These are phyloP conservation scores for Nasonia longicornis DNA, from an alignment of 1,140 invertebrate species.

Conservation along the genomic window DNA sequence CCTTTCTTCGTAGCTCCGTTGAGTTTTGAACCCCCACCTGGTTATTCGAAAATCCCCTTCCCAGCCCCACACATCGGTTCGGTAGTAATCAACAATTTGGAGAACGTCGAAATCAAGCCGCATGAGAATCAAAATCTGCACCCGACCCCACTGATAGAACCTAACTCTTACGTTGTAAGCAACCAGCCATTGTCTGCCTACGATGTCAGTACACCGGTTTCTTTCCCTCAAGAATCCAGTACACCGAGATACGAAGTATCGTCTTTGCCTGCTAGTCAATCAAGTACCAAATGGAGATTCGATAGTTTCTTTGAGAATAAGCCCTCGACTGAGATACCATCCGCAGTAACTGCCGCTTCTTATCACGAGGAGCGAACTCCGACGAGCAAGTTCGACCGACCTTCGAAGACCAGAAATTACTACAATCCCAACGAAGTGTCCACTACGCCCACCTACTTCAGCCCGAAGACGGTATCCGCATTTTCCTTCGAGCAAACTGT, in stretches of 20 bases:
- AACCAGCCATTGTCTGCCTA: constrained; percentile 50
- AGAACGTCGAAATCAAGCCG: constrained; percentile 47
- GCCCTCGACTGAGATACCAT: constrained; percentile 45
- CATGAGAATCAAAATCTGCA: constrained; percentile 52
- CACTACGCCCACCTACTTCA: constrained; percentile 33
- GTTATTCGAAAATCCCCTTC: constrained; percentile 85
- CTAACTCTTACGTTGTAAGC: constrained; percentile 56
- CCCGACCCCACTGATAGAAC: constrained; percentile 56
- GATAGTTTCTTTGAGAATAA: constrained; percentile 54
- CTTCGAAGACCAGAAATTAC: constrained; percentile 45
- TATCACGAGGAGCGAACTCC: constrained; percentile 48
- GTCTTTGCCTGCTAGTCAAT: constrained; percentile 46
- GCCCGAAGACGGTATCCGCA: constrained; percentile 49
- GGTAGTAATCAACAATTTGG: constrained; percentile 76
- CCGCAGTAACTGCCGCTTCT: constrained; percentile 40
- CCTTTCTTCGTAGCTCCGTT: constrained; percentile 88
- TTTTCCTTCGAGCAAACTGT: constrained; percentile 51
- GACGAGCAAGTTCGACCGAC: constrained; percentile 45
- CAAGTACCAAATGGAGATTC: constrained; percentile 53
- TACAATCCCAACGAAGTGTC: constrained; percentile 35
- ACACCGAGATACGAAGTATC: constrained; percentile 55
- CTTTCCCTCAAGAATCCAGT: constrained; percentile 53
- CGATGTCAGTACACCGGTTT: constrained; percentile 53
- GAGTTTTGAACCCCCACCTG: constrained; percentile 82
- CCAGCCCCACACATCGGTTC: constrained; percentile 87